These are phyloP conservation scores for Fissipunctia ypsillon DNA, from an alignment of 2,888 invertebrate genomes.

Conservation along the genomic window DNA sequence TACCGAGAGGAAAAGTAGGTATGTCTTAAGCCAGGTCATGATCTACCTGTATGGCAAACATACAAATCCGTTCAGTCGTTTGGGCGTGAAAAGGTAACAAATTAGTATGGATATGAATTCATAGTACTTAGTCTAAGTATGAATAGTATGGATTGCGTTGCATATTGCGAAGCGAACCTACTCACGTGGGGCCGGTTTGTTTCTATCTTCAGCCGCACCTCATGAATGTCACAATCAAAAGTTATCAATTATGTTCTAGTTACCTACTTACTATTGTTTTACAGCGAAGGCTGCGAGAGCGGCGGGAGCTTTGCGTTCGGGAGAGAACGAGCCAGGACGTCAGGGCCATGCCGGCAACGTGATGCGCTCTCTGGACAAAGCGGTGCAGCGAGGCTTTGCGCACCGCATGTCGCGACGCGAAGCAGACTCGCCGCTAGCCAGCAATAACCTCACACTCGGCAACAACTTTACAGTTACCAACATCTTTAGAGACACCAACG, in stretches of 20 bases:
- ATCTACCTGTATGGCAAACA: not conserved
- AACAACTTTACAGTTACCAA: conserved; percentile 20
- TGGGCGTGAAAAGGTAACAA: too few relatives aligned
- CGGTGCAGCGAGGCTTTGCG: conserved; percentile 74
- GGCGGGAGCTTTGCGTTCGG: conserved; percentile 74
- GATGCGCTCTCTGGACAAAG: conserved; percentile 77
- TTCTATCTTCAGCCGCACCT: not conserved
- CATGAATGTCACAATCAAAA: not conserved
- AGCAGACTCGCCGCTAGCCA: conserved; percentile 61
- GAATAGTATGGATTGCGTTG: too few relatives aligned
- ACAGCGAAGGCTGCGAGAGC: conserved; percentile 78
- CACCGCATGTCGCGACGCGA: conserved; percentile 76
- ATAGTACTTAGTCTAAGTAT: too few relatives aligned
- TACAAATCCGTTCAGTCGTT: not conserved
- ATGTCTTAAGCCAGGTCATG: not conserved
- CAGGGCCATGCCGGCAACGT: conserved; percentile 57
- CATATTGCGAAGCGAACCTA: not conserved
- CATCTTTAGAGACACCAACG: conserved; percentile 2
- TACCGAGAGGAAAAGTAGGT: not conserved
- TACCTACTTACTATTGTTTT: conserved; percentile 22
- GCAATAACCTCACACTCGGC: conserved; percentile 58
- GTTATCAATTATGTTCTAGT: not conserved
- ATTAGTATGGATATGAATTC: too few relatives aligned
- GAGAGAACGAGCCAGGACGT: conserved; percentile 19
- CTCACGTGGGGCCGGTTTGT: not conserved